Evolutionary conservation across 2,797 vertebrate genomes (phyloP).

Genomic region (Anguilla pacifica): DNA sequence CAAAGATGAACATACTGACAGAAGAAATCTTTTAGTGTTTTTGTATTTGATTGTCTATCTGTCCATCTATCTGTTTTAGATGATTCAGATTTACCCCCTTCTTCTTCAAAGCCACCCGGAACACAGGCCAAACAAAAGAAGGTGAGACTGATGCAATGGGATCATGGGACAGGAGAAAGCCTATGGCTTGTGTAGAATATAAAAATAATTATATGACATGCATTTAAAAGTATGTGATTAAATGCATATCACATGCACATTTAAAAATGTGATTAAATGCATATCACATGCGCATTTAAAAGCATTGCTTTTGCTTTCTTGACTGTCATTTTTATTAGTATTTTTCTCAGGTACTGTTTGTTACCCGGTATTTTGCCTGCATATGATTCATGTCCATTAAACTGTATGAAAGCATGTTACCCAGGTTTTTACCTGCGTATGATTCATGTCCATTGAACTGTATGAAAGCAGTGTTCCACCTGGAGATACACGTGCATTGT

Average conservation of each 20-base stretch:
- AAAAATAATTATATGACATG: too few species aligned
- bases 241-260: too few species aligned
- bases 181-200: neutral
- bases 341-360: too few species aligned
- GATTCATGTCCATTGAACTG: too few species aligned
- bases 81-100: constrained; percentile 45
- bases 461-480: neutral
- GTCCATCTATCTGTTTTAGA: constrained; percentile 47
- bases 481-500: neutral
- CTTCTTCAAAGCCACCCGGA: constrained; percentile 49
- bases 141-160: constrained; percentile 48
- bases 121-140: constrained; percentile 49
- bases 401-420: neutral
- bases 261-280: too few species aligned
- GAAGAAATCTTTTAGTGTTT: neutral
- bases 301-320: neutral
- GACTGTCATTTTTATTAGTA: too few species aligned
- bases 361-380: too few species aligned
- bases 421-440: too few species aligned
- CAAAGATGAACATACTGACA: neutral
- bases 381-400: too few species aligned
- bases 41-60: neutral
- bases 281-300: neutral
- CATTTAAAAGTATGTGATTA: too few species aligned
- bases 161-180: neutral